Evolutionary conservation across 2,888 invertebrate genomes (phyloP), one percentile per base, ranked within the genome.

Genomic region (Eupeodes latifasciatus): DNA sequence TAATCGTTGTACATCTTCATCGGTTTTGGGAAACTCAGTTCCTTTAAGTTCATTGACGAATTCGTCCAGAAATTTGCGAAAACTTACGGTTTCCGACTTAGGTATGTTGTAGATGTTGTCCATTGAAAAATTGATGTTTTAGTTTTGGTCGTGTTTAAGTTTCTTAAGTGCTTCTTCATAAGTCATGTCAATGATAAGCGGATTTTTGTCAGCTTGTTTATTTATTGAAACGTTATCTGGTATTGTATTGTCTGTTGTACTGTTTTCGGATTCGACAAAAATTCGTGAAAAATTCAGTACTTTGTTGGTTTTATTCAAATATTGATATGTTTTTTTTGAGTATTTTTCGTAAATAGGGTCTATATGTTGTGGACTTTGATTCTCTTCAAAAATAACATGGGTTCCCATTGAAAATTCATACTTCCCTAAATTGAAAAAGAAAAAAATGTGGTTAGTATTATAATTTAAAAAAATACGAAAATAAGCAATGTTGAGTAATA

Each of bases 331-430:
- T 89, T 94, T 94, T 47, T 94, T 95, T 51, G 96, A 94, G 11
- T 94, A 92, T 81, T 94, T 94, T 90, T 96, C 95, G 92, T 94
- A 95, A 62, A 95, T 91, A 12, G 94, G 94, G 92, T 95, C 95
- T 9, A 91, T 90, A 27, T 92, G 91, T 59, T 92, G 90, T 7
- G 89, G 94, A 55, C 94, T 92, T 47, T 94, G 93, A 86, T 95
- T 95, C 90, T 95, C 95, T 91, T 96, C 95, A 92, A 97, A 97
- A 92, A 97, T 96, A 92, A 97, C 94, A 90, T 96, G 95, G 16
- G 97, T 97, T 27, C 97, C 97, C 84, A 96, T 92, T 10, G 95
- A 94, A 91, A 95, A 95, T 91, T 96, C 95, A 92, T 95, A 96
- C 72, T 94, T 95, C 19, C 97, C 97, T 95, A 92, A 91, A 51